Conservation (phyloP, 2,797 vertebrate species). For the Bovichtus diacanthus region DNA sequence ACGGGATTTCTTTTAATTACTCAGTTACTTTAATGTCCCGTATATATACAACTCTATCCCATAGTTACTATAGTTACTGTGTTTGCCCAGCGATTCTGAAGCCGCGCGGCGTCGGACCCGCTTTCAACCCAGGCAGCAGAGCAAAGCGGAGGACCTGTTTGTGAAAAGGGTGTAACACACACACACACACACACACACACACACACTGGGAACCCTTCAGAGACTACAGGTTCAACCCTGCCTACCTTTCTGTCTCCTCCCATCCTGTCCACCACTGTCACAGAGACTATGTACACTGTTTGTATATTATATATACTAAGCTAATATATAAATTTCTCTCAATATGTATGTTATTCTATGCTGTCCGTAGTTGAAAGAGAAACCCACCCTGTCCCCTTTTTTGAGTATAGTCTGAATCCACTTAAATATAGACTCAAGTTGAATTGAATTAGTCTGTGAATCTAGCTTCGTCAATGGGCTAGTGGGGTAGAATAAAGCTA, state of each 20-base stretch:
- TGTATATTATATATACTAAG: slow-evolving; percentile 86
- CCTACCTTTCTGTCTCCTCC: slow-evolving; percentile 30
- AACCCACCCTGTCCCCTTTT: slow-evolving; percentile 29
- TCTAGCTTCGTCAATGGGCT: slow-evolving; percentile 7
- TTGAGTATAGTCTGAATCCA: slow-evolving; percentile 30
- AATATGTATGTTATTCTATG: slow-evolving; percentile 77
- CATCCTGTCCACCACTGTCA: slow-evolving; percentile 63
- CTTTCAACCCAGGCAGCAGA: slow-evolving; percentile 18
- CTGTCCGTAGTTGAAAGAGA: slow-evolving; percentile 66
- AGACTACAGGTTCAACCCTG: slow-evolving; percentile 55
- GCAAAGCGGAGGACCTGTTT: slow-evolving; percentile 14
- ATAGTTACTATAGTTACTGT: slow-evolving; percentile 22
- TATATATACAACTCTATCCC: background rate
- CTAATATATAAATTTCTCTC: slow-evolving; percentile 79
- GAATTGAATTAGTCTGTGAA: slow-evolving; percentile 30
- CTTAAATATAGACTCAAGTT: slow-evolving; percentile 33
- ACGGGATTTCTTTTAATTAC: slow-evolving; percentile 4
- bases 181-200: slow-evolving; percentile 12
- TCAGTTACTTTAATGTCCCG: background rate
- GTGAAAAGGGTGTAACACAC: slow-evolving; percentile 22
- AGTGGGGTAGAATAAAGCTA: background rate
- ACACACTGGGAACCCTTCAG: slow-evolving; percentile 35
- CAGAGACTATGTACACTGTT: slow-evolving; percentile 81
- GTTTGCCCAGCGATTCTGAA: slow-evolving; percentile 27
- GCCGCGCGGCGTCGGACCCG: background rate